A percentile compares a stretch with the other conserved stretches of the same genome.
phyloP scores from a whole-genome alignment of 2,888 invertebrate genomes.

The Drosophila mimica region DNA sequence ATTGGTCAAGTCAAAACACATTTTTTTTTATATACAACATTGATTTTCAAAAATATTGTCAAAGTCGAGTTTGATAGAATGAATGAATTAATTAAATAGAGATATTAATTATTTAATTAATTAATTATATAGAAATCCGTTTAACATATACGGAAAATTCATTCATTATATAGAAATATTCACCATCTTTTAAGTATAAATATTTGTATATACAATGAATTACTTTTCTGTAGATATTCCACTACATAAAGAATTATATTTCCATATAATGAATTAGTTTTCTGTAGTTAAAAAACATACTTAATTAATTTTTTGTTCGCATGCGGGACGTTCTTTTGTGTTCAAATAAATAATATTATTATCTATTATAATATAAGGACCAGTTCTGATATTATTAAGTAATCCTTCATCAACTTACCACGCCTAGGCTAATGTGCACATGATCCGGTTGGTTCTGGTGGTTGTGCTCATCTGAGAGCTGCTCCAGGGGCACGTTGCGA shows the following conservation, averaged over 20 bases:
- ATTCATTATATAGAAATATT: not conserved
- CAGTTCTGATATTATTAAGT: not conserved
- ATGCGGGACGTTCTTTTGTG: not conserved
- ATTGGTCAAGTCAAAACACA: not conserved
- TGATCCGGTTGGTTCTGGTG: conserved; percentile 86
- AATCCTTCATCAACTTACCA: conserved; percentile 86
- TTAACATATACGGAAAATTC: not conserved
- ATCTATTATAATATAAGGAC: too few species aligned
- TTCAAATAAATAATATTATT: not conserved
- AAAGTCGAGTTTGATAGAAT: not conserved
- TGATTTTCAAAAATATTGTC: not conserved
- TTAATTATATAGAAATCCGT: not conserved
- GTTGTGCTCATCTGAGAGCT: conserved; percentile 47
- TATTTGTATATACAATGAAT: not conserved
- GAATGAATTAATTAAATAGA: not conserved
- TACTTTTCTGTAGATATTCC: not conserved
- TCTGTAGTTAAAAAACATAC: not conserved
- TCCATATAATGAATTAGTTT: not conserved
- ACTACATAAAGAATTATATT: not conserved
- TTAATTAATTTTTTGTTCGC: not conserved
- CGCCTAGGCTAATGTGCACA: conserved; percentile 89
- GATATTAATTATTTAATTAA: not conserved
- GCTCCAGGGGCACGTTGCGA: conserved; percentile 89
- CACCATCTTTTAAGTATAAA: not conserved
- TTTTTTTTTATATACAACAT: too few species aligned